A percentile compares a stretch with the other conserved stretches of the same genome.
These are phyloP conservation scores for Aramus guarauna DNA, from an alignment of 2,113 vertebrate species.

Conservation along the genomic window DNA sequence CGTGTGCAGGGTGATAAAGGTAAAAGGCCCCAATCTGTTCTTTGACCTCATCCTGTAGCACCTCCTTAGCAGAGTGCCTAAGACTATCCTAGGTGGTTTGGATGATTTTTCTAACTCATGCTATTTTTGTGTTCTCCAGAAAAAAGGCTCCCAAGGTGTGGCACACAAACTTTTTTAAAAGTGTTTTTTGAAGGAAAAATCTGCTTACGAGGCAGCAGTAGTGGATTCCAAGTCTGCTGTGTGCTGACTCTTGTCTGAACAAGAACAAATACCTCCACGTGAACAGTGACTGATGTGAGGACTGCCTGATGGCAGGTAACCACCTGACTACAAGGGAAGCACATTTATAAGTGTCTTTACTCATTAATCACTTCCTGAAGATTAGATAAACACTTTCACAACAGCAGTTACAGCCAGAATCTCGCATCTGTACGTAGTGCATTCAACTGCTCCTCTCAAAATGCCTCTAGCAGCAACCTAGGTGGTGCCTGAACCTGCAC, in stretches of 20 bases:
- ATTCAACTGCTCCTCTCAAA: not conserved
- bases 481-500: not conserved
- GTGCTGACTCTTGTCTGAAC: not conserved
- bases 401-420: not conserved
- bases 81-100: not conserved
- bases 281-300: not conserved
- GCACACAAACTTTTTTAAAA: not conserved
- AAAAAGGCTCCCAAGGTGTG: not conserved
- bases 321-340: not conserved
- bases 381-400: not conserved
- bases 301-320: not conserved
- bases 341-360: not conserved
- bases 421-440: not conserved
- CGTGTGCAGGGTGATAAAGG: not conserved
- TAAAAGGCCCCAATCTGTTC: not conserved
- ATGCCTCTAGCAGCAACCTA: not conserved
- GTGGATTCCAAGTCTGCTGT: not conserved
- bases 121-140: not conserved
- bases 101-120: not conserved
- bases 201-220: not conserved
- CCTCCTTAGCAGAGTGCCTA: not conserved
- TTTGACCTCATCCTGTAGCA: not conserved
- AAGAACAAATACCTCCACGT: not conserved
- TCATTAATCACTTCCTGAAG: not conserved
- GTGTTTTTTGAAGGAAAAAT: not conserved